Base-by-base conservation (phyloP, 2,888 invertebrate genomes). In the Entomobrya multifasciata region DNA sequence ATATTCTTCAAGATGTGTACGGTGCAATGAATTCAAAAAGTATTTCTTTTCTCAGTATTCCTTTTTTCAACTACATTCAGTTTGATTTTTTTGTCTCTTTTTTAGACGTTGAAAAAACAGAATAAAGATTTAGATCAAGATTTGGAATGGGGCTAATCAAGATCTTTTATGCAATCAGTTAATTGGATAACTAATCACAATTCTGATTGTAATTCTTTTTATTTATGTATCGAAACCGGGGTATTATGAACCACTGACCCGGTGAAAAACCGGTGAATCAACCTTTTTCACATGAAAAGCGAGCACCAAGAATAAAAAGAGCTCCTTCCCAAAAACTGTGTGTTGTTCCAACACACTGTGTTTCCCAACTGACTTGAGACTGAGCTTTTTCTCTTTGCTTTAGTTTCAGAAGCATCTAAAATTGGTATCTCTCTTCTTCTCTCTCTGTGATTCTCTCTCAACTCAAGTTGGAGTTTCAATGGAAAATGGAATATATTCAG, bases 281-380 rank as follows among this genome's bases (percentile, higher is more conserved):
- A n/a, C 25, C 13, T 10, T 15, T 1, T 49, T 20, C 36, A 49
- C 52, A 27, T 47, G n/a, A n/a, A 17, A 49, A 67, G 36, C 52
- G 25, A 49, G 47, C 41, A 77, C 17, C 52, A n/a, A n/a, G n/a
- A n/a, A n/a, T n/a, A n/a, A n/a, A 77, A 15, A 55, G 76, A 76
- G 57, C 55, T 55, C 77, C 57, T 60, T 60, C 60, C 22, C 57
- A 8, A 57, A 41, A 20, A 5, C 41, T 60, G 83, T 83, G 83
- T 76, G 80, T 65, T 76, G 52, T 20, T 70, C 41, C 62, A 74
- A 65, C 83, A 74, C 83, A 83, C 83, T 44, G 1, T 76, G 62
- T 44, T 76, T 67, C 25, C 60, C 57, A 65, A 83, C 83, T 83
- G 65, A 30, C 55, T 57, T 22, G 20, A 60, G 1, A 25, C 1